Percentiles rank a stretch among this genome's conserved stretches.
These are phyloP conservation scores for Euzophera pinguis DNA, from an alignment of 2,888 invertebrate genomes.

Conservation along the genomic window DNA sequence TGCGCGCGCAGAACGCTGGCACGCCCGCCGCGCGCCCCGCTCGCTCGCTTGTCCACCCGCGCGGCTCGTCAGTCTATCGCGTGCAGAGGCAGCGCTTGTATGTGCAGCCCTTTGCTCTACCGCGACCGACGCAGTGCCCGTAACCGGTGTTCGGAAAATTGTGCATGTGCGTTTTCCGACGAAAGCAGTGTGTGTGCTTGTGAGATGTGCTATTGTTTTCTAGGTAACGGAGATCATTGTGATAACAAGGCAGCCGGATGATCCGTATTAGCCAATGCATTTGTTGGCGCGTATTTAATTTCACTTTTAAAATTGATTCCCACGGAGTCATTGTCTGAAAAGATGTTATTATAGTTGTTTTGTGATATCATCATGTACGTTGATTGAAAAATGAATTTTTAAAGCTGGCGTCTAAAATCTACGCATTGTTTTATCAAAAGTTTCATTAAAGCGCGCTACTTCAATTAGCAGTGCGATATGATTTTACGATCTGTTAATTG, in stretches of 20 bases:
- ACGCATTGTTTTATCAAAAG: conserved; percentile 29
- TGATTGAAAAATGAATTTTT: conserved; percentile 26
- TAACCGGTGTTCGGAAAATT: conserved; percentile 78
- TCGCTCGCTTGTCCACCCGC: conserved; percentile 55
- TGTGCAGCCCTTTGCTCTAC: conserved; percentile 68
- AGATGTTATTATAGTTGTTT: conserved; percentile 33
- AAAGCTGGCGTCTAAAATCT: conserved; percentile 12
- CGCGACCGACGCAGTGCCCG: conserved; percentile 77
- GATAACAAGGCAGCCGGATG: conserved; percentile 62
- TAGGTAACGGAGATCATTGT: conserved; percentile 69
- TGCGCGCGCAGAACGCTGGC: conserved; percentile 72
- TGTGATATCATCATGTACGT: conserved; percentile 24
- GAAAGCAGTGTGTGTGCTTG: conserved; percentile 75
- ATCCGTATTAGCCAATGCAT: conserved; percentile 51
- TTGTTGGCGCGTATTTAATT: conserved; percentile 54
- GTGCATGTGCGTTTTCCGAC: conserved; percentile 80
- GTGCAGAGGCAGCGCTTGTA: conserved; percentile 69
- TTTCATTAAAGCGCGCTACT: conserved; percentile 44
- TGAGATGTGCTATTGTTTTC: conserved; percentile 79
- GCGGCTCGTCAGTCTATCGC: conserved; percentile 72
- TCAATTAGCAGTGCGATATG: conserved; percentile 45
- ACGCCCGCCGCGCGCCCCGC: conserved; percentile 77
- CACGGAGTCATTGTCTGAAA: conserved; percentile 38
- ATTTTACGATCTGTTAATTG: conserved; percentile 68
- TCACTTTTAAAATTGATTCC: conserved; percentile 53